These are phyloP conservation scores for Microlaimidae sp. DNA, from an alignment of 2,888 invertebrate species.

Conservation along the genomic window DNA sequence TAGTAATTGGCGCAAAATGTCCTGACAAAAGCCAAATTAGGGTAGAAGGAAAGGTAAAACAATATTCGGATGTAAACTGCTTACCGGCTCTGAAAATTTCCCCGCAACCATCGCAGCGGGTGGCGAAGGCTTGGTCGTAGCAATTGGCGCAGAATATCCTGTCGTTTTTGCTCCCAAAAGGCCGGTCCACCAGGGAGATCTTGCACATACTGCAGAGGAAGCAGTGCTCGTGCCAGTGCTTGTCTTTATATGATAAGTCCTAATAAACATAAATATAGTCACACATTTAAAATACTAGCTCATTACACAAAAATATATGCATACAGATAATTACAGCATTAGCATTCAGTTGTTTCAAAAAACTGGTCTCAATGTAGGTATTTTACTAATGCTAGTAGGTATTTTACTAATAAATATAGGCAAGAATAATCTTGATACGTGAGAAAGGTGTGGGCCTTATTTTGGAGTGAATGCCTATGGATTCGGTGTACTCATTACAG, in stretches of 20 bases:
- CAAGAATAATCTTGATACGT: no score
- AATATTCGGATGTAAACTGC: no score
- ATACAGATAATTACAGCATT: no score
- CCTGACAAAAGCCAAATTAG: slow-evolving; percentile 42
- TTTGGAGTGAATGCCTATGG: no score
- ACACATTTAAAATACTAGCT: no score
- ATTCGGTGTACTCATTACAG: no score
- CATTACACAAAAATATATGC: no score
- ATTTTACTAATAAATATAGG: no score
- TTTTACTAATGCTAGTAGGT: no score
- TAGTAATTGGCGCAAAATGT: slow-evolving; percentile 97
- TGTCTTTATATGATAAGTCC: slow-evolving; percentile 99
- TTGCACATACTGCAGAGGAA: slow-evolving; percentile 97
- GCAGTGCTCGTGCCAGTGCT: slow-evolving; percentile 99
- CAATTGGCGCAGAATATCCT: slow-evolving; percentile 98
- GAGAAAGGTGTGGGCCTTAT: no score
- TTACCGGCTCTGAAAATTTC: slow-evolving; percentile 96
- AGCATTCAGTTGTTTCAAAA: no score
- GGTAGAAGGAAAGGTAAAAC: background rate
- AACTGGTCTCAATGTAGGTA: no score
- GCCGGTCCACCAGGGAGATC: slow-evolving; percentile 93
- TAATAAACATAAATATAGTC: slow-evolving; percentile 43
- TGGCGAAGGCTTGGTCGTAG: slow-evolving; percentile 97
- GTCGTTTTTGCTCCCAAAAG: slow-evolving; percentile 96
- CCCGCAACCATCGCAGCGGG: slow-evolving; percentile 93